Percentiles rank a stretch among this genome's conserved stretches.
phyloP scores from a whole-genome alignment of 2,113 vertebrate genomes.

The Entosphenus tridentatus region DNA sequence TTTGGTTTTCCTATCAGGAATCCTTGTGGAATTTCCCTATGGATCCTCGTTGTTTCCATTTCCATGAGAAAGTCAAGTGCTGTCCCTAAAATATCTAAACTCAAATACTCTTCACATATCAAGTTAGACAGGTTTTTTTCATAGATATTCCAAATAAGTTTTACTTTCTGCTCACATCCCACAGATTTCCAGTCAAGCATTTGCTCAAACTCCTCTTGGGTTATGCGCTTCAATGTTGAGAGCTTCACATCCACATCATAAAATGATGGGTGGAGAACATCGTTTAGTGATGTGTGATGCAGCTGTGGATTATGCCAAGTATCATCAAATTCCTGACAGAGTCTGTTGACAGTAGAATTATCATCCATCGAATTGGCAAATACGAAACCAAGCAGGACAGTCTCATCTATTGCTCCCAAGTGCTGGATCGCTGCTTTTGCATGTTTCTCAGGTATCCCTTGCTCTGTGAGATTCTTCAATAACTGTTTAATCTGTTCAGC shows the following conservation, averaged over 20 bases:
- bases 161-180: no score
- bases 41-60: conserved; percentile 6
- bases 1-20: conserved; percentile 22
- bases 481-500: background rate
- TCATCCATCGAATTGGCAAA: background rate
- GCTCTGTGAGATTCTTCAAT: background rate
- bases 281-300: no score
- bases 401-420: background rate
- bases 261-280: no score
- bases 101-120: conserved; percentile 2
- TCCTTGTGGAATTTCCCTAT: conserved; percentile 25
- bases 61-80: conserved; percentile 31
- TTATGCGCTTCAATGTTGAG: no score
- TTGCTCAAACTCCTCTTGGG: no score
- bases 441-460: background rate
- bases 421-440: conserved; percentile 1
- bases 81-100: conserved; percentile 29
- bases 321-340: conserved; percentile 2
- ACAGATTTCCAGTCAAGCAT: no score
- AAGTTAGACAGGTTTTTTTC: conserved; percentile 1
- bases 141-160: conserved; percentile 1
- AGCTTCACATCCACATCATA: no score
- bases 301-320: no score
- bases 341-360: background rate
- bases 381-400: background rate